Conservation (phyloP, 2,797 vertebrate genomes). For the Rhodeus uyekii region DNA sequence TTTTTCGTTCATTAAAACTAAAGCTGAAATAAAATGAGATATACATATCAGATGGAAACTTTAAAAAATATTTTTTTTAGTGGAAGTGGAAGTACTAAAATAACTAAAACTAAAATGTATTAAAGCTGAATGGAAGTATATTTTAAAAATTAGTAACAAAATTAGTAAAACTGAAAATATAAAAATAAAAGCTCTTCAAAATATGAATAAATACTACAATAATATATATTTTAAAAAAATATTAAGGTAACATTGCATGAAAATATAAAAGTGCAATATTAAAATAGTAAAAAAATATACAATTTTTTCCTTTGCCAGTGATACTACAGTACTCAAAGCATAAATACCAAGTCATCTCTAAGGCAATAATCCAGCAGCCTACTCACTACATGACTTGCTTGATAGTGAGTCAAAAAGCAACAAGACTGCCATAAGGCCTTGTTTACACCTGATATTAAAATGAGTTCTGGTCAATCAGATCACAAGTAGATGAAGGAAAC, state of each 20-base stretch:
- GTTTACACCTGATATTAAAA: too few relatives aligned
- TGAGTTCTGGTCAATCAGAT: too few relatives aligned
- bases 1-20: not conserved
- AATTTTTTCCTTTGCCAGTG: not conserved
- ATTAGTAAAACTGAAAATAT: not conserved
- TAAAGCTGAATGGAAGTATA: not conserved
- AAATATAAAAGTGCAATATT: not conserved
- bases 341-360: conserved; percentile 4
- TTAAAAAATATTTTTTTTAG: too few relatives aligned
- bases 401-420: too few relatives aligned
- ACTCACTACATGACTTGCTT: conserved; percentile 21
- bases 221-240: not conserved
- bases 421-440: not conserved
- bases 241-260: not conserved
- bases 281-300: not conserved
- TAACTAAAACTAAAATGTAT: not conserved
- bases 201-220: not conserved
- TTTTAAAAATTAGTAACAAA: not conserved
- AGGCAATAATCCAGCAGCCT: not conserved
- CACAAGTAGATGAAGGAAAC: too few relatives aligned
- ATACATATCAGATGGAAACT: not conserved
- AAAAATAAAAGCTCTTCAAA: not conserved
- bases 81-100: not conserved
- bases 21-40: not conserved
- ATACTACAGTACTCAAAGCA: not conserved